Evolutionary conservation across 2,888 invertebrate species (phyloP), one percentile per base, ranked within the genome.

Genomic region (Dryocosmus kuriphilus): DNA sequence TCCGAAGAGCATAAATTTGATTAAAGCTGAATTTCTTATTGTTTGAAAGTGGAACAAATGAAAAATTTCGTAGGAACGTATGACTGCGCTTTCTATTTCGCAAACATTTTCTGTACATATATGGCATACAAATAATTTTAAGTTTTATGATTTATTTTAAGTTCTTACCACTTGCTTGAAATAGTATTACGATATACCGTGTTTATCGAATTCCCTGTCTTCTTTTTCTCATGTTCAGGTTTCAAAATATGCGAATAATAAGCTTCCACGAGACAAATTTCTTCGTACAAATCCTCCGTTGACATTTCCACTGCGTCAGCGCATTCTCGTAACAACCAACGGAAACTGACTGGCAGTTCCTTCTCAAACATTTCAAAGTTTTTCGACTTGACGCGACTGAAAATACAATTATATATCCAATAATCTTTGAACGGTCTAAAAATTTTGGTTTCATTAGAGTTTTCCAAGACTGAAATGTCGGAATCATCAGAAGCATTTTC

Each of bases 281-380:
- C 90, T 71, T 88, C 86, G 78, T 92, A 92, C 7, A 92, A 84
- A 79, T 90, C 89, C 75, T 88, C 86, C 0, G 82, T 79, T 1
- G 85, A 79, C 86, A 90, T 90, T 85, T 92, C 90, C 6, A 89
- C 74, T 38, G 87, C 76, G 61, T 81, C 81, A 1, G 92, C 89
- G 77, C 91, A 92, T 80, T 92, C 92, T 55, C 87, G 88, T 14
- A 92, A 77, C 8, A 92, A 81, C 92, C 92, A 92, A 9, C 86
- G 85, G 82, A 92, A 92, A 80, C 85, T 89, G 1, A 81, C 46
- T 1, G 92, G 91, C 9, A 92, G 81, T 57, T 88, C 85, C 77
- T 86, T 88, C 61, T 90, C 88, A 19, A 91, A 83, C 61, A 85
- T 24, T 32, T 88, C 85, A 71, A 90, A 90, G 79, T 86, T 86